Percentiles rank a stretch among this genome's conserved stretches.
phyloP scores from a whole-genome alignment of 2,113 vertebrate genomes.

The Cyprinus carpio region DNA sequence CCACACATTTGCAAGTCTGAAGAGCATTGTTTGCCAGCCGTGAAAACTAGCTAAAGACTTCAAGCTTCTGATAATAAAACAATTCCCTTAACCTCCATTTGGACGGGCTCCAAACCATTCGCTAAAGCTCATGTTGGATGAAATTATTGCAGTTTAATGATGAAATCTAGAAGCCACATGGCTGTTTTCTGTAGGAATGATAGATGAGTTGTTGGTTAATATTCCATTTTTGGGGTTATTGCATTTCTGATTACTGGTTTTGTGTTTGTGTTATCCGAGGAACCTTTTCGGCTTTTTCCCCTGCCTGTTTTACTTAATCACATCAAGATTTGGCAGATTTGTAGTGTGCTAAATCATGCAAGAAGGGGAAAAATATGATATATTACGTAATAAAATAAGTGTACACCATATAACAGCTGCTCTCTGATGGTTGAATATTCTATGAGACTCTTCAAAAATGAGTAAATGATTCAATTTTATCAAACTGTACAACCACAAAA shows the following conservation, averaged over 20 bases:
- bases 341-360: not conserved
- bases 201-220: constrained; percentile 30
- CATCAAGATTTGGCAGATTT: not conserved
- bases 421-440: not conserved
- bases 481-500: not conserved
- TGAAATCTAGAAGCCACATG: constrained; percentile 16
- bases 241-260: constrained; percentile 5
- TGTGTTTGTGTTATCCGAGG: not conserved
- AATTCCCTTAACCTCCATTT: constrained; percentile 14
- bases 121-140: not conserved
- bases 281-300: not conserved
- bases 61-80: constrained; percentile 5
- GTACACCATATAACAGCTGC: not conserved
- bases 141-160: constrained; percentile 44
- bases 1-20: constrained; percentile 40
- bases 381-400: not conserved
- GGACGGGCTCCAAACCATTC: constrained; percentile 10
- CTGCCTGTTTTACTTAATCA: not conserved
- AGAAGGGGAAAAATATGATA: not conserved
- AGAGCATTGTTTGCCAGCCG: not conserved
- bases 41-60: not conserved
- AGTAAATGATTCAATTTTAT: constrained; percentile 10
- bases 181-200: constrained; percentile 14
- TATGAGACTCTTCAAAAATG: not conserved
- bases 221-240: not conserved